These are phyloP conservation scores for Polymixis flavicincta DNA, from an alignment of 2,888 invertebrate genomes.

Conservation along the genomic window DNA sequence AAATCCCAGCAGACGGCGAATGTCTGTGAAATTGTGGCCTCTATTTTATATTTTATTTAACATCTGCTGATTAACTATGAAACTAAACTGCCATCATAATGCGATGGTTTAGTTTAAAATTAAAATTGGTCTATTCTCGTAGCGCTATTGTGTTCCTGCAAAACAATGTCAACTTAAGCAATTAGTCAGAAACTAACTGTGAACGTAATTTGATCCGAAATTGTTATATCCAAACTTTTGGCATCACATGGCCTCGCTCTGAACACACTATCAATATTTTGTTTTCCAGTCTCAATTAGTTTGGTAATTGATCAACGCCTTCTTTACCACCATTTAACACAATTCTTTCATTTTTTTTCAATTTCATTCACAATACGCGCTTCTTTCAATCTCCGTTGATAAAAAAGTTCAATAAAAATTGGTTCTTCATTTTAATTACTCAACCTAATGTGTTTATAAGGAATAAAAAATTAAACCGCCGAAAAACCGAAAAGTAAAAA, in stretches of 20 bases:
- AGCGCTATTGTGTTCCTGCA: slow-evolving; percentile 54
- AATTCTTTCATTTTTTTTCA: slow-evolving; percentile 5
- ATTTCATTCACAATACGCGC: slow-evolving; percentile 13
- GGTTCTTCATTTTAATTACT: slow-evolving; percentile 28
- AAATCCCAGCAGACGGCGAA: background rate
- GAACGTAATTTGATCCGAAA: slow-evolving; percentile 63
- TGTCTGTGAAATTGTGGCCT: background rate
- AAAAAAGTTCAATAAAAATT: slow-evolving; percentile 21
- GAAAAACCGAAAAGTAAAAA: too few species aligned
- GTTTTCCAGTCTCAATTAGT: slow-evolving; percentile 33
- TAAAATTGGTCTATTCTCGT: slow-evolving; percentile 29
- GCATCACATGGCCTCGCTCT: slow-evolving; percentile 43
- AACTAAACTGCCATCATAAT: background rate
- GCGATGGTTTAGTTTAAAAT: slow-evolving; percentile 29
- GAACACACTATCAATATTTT: slow-evolving; percentile 42
- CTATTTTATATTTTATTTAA: background rate
- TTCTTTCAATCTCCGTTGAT: slow-evolving; percentile 4
- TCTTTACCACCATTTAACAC: slow-evolving; percentile 9
- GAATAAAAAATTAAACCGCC: too few species aligned
- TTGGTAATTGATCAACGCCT: slow-evolving; percentile 18
- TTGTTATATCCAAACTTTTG: slow-evolving; percentile 63
- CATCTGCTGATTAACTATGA: background rate
- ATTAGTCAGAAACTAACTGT: slow-evolving; percentile 66
- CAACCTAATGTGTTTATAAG: slow-evolving; percentile 33
- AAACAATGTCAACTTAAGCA: slow-evolving; percentile 68